Percentiles rank a stretch among this genome's conserved stretches.
phyloP scores from a whole-genome alignment of 2,797 vertebrate genomes.

The Malacoraja senta region DNA sequence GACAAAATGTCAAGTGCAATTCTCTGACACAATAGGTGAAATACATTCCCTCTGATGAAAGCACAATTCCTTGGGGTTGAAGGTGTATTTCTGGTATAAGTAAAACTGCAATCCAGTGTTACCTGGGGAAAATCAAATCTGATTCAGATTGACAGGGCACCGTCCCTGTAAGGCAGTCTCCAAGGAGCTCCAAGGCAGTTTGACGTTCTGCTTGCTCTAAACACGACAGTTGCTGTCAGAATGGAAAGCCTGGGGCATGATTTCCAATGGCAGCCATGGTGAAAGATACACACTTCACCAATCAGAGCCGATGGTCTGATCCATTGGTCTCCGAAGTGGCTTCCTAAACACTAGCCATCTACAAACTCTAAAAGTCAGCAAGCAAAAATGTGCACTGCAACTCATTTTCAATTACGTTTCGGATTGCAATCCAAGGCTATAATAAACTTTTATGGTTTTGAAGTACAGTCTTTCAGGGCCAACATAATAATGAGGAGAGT shows the following conservation, averaged over 20 bases:
- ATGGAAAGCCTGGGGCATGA: background rate
- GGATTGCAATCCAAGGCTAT: background rate
- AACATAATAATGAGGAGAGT: conserved; percentile 17
- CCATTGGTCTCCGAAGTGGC: background rate
- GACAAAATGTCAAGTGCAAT: too few species aligned
- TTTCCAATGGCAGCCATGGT: background rate
- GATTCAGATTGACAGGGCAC: background rate
- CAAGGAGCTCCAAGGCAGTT: background rate
- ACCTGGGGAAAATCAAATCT: background rate
- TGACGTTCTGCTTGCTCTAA: background rate
- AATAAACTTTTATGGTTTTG: conserved; percentile 15
- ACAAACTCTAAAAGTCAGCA: background rate
- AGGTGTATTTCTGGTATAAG: background rate
- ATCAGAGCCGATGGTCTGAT: background rate
- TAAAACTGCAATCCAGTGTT: background rate
- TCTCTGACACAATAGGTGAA: too few species aligned
- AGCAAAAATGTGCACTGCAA: background rate
- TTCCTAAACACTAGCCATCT: background rate
- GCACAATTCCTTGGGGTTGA: background rate
- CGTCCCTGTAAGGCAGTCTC: background rate
- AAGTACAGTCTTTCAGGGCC: background rate
- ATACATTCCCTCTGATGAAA: background rate
- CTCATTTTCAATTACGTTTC: background rate
- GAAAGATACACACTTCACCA: background rate
- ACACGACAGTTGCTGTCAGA: background rate